Base-by-base conservation (phyloP, 2,797 vertebrate species). In the Pempheris klunzingeri region DNA sequence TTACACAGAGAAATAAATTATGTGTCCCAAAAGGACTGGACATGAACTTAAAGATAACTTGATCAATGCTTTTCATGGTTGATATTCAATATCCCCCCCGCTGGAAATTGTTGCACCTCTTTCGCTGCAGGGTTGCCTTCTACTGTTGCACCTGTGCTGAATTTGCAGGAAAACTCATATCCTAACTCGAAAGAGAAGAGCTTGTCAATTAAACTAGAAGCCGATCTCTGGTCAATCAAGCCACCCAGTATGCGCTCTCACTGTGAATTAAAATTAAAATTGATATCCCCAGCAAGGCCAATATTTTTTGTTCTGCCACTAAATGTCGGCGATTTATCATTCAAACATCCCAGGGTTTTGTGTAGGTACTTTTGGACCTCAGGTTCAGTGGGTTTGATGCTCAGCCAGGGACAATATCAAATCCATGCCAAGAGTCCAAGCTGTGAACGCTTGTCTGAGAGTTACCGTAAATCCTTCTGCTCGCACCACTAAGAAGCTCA, bases 381-480 rank as follows among this genome's bases (percentile, higher is more conserved):
- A 82, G 87, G 86, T 92, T 90, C 90, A 90, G 94, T 93, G 94
- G 94, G 94, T 96, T 95, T 95, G 95, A 95, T 94, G 93, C 83
- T 84, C 65, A 88, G 95, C 95, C 95, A 96, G 94, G 88, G 88
- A 95, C 93, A 96, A 96, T 94, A 96, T 93, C 83, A 28, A 89
- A 88, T 74, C 87, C 83, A 81, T 94, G 95, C 95, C 95, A 95
- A 92, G 90, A 94, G 94, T 92, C 91, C 88, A 92, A 95, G 94
- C 93, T 95, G 94, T 95, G 95, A 95, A 95, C 92, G 95, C 93
- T 94, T 95, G 95, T 95, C 93, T 94, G 93, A 95, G 93, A 93
- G 94, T 95, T 95, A 95, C 95, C 93, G 94, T 95, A 95, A 96
- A 95, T 95, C 95, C 93, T 94, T 93, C 92, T 92, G 91, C 93